phyloP scores from a whole-genome alignment of 2,888 invertebrate genomes.

The Biston betularia region DNA sequence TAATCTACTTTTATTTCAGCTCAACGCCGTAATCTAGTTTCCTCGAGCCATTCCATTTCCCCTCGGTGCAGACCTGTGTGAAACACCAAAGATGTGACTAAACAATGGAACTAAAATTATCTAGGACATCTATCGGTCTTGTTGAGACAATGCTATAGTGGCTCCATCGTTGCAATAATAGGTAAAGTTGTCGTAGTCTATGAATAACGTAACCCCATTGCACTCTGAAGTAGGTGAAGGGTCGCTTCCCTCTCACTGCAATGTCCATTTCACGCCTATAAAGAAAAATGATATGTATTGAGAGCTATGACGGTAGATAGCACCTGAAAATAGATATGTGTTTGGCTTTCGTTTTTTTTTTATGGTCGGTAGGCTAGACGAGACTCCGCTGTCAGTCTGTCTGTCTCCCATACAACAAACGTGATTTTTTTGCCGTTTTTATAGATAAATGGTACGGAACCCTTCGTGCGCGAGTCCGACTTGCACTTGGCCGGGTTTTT shows the following conservation, averaged over 20 bases:
- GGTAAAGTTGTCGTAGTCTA: not conserved
- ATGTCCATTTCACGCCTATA: slow-evolving; percentile 44
- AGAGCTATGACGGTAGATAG: slow-evolving; percentile 20
- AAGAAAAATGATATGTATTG: slow-evolving; percentile 16
- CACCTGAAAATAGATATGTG: not conserved
- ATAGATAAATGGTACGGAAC: too few species aligned
- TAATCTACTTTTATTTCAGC: not conserved
- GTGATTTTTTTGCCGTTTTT: too few species aligned
- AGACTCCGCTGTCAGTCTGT: too few species aligned
- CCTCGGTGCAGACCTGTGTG: not conserved
- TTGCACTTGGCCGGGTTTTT: too few species aligned
- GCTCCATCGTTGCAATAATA: not conserved
- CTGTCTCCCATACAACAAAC: too few species aligned
- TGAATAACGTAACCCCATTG: slow-evolving; percentile 26
- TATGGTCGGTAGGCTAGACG: too few species aligned
- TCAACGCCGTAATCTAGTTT: slow-evolving; percentile 1
- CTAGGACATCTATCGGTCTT: not conserved
- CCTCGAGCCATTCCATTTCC: slow-evolving; percentile 15
- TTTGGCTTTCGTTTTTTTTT: too few species aligned
- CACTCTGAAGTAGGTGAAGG: slow-evolving; percentile 3
- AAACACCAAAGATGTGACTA: not conserved
- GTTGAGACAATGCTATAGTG: not conserved
- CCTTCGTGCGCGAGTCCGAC: too few species aligned
- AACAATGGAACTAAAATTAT: not conserved
- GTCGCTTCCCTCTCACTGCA: slow-evolving; percentile 34